phyloP scores from a whole-genome alignment of 2,113 vertebrate genomes.

The Lepidothrix coronata region DNA sequence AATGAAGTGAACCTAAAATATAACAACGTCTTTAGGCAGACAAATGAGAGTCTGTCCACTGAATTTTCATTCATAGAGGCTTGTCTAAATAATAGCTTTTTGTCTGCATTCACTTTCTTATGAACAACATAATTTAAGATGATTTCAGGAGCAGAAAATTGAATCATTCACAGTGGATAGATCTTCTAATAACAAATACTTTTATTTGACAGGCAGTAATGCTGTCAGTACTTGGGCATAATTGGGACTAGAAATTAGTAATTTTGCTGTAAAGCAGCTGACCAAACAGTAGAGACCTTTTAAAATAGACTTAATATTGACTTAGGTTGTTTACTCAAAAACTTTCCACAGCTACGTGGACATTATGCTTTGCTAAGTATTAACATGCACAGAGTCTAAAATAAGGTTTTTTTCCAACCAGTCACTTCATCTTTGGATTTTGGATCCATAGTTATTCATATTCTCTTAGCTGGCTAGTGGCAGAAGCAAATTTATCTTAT shows the following conservation, averaged over 20 bases:
- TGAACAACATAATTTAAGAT: constrained; percentile 38
- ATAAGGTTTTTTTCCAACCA: not conserved
- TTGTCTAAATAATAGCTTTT: constrained; percentile 35
- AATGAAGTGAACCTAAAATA: constrained; percentile 56
- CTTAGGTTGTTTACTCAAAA: not conserved
- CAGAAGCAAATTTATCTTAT: not conserved
- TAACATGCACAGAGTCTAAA: not conserved
- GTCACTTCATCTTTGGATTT: not conserved
- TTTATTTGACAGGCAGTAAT: constrained; percentile 17
- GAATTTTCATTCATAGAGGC: constrained; percentile 25
- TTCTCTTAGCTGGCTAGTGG: not conserved
- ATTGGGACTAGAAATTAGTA: constrained; percentile 25
- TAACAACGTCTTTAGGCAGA: constrained; percentile 10
- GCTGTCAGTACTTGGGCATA: not conserved
- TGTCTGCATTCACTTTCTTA: constrained; percentile 31
- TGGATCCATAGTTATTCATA: not conserved
- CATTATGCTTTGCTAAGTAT: not conserved
- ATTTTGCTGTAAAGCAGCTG: constrained; percentile 3
- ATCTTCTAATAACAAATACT: constrained; percentile 23
- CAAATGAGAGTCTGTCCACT: constrained; percentile 1
- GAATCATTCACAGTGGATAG: constrained; percentile 56
- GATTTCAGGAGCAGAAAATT: constrained; percentile 69
- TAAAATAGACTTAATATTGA: not conserved
- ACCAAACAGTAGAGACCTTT: not conserved
- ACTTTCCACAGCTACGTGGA: not conserved